phyloP scores from a whole-genome alignment of 2,797 vertebrate species.

The Neostethus bicornis region DNA sequence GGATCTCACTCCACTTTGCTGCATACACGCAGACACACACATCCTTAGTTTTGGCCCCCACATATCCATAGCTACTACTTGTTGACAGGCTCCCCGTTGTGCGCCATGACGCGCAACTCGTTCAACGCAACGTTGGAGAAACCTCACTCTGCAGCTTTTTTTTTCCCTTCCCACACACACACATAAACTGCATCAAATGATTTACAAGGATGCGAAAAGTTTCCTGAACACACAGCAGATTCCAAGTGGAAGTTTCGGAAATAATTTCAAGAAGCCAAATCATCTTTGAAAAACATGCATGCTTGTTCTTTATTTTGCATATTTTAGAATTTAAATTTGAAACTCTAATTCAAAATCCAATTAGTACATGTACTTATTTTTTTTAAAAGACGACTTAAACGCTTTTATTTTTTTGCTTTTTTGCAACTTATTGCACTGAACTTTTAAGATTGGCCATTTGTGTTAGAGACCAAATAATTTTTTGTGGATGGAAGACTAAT shows the following conservation, averaged over 20 bases:
- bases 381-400: background rate
- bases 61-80: slow-evolving; percentile 40
- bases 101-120: slow-evolving; percentile 42
- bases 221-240: background rate
- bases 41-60: slow-evolving; percentile 30
- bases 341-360: no score
- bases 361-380: no score
- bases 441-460: no score
- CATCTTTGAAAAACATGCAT: background rate
- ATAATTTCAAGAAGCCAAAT: background rate
- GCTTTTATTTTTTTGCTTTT: no score
- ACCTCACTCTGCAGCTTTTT: slow-evolving; percentile 23
- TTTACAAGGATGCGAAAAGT: background rate
- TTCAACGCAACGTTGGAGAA: slow-evolving; percentile 15
- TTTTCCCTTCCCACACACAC: no score
- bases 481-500: no score
- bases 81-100: slow-evolving; percentile 52
- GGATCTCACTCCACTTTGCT: slow-evolving; percentile 6
- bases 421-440: no score
- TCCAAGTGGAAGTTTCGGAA: background rate
- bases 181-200: slow-evolving; percentile 1
- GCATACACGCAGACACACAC: slow-evolving; percentile 30
- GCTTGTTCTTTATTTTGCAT: background rate
- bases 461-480: no score
- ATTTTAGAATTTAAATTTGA: no score